Percentiles rank a stretch among this genome's conserved stretches.
Conservation (phyloP, 1,140 invertebrate genomes). For the Atta cephalotes region DNA sequence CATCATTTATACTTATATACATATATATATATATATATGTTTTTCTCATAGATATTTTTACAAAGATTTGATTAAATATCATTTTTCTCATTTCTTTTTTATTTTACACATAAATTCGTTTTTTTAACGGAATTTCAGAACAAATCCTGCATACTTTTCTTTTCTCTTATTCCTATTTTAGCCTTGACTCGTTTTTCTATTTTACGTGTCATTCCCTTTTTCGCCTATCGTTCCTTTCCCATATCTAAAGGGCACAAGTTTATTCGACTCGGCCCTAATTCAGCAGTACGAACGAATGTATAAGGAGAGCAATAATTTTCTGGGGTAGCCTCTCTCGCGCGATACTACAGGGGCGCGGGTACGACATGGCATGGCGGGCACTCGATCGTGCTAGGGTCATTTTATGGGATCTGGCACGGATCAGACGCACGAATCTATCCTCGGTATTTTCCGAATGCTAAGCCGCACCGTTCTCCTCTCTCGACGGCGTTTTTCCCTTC, state of each 20-base stretch:
- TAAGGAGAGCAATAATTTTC: slow-evolving; percentile 86
- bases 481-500: slow-evolving; percentile 49
- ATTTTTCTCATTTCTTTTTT: not conserved
- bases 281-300: slow-evolving; percentile 80
- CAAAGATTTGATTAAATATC: not conserved
- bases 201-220: not conserved
- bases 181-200: not conserved
- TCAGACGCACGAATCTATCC: slow-evolving; percentile 80
- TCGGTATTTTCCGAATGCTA: slow-evolving; percentile 79
- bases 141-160: not conserved
- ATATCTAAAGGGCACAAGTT: slow-evolving; percentile 63
- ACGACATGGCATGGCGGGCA: slow-evolving; percentile 43
- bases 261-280: slow-evolving; percentile 64
- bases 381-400: slow-evolving; percentile 81
- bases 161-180: not conserved
- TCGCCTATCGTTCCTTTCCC: slow-evolving; percentile 11
- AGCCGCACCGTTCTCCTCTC: slow-evolving; percentile 70
- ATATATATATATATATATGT: no score
- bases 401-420: slow-evolving; percentile 84
- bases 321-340: slow-evolving; percentile 60
- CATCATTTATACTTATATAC: not conserved
- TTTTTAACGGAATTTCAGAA: not conserved
- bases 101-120: not conserved
- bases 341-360: slow-evolving; percentile 53
- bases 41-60: not conserved